Evolutionary conservation across 2,113 vertebrate species (phyloP), one percentile per base, ranked within the genome.

Genomic region (Tautogolabrus adspersus): DNA sequence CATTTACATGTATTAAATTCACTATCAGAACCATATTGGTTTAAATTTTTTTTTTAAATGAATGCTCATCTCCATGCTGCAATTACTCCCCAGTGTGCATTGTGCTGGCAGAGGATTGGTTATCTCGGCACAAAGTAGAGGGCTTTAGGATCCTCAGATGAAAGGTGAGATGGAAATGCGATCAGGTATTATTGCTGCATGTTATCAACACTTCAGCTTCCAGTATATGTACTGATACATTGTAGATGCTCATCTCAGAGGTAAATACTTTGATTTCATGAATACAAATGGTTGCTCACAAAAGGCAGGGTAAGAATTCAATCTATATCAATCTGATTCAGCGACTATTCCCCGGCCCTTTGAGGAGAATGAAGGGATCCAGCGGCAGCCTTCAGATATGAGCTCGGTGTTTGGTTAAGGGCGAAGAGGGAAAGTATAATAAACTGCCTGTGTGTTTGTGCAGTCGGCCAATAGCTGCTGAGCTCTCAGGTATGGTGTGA

Each of bases 191-290:
- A 89, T 82, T 91, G 86, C 93, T 52, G 69, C 82, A 66, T 79
- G 85, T 82, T 88, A 92, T 91, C 89, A 89, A 89, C 90, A 89
- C 91, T 90, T 90, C 83, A 85, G 88, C 85, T 69, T 66, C 71
- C 82, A 72, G 67, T 88, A 75, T 89, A 72, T 83, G 81, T 73
- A 82, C 83, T 13, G 79, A 83, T 85, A 90, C 88, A 85, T 59
- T 62, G 80, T 73, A 84, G 90, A 90, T 92, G 88, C 92, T 91
- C 89, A 93, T 92, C 87, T 87, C 66, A 30, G 77, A 85, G 87
- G 85, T 93, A 92, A 93, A 93, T 91, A 88, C 89, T 80, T 84
- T 90, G 86, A 90, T 92, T 92, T 89, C 88, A 93, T 92, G 91
- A 93, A 93, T 93, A 92, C 84, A 88, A 88, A 93, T 92, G 81